A percentile compares a stretch with the other conserved stretches of the same genome.
Evolutionary conservation across 2,888 invertebrate species (phyloP).

Genomic region (Synergus umbraculus): DNA sequence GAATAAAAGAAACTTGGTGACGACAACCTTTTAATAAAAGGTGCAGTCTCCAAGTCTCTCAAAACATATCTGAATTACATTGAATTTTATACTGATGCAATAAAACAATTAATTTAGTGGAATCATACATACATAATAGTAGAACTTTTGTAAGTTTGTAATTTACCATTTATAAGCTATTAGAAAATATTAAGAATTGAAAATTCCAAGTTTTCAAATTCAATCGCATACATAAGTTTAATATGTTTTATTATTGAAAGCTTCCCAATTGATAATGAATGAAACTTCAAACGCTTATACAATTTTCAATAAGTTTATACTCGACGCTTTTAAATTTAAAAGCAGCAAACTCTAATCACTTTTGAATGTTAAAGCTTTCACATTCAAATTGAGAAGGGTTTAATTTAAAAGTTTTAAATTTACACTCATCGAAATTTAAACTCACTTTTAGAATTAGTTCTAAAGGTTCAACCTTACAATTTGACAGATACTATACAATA

Average conservation of each 20-base stretch:
- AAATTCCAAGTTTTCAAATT: background rate
- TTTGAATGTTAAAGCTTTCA: constrained; percentile 4
- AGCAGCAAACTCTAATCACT: background rate
- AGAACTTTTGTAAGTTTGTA: background rate
- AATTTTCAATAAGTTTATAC: constrained; percentile 10
- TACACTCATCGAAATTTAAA: background rate
- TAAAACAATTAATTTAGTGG: too few relatives aligned
- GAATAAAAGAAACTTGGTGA: background rate
- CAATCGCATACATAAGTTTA: background rate
- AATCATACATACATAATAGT: too few relatives aligned
- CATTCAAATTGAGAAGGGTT: background rate
- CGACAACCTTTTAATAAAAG: background rate
- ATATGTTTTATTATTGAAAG: background rate
- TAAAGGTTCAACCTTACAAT: background rate
- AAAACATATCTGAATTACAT: background rate
- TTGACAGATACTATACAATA: background rate
- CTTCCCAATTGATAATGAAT: background rate
- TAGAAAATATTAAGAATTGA: background rate
- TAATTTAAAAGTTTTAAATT: background rate
- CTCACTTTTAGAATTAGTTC: background rate
- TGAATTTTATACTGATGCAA: too few relatives aligned
- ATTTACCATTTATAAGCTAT: background rate
- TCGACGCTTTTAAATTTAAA: background rate
- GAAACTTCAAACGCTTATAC: background rate
- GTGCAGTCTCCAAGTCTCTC: background rate